Evolutionary conservation across 2,797 vertebrate species (phyloP).

Genomic region (Vespertilio murinus): DNA sequence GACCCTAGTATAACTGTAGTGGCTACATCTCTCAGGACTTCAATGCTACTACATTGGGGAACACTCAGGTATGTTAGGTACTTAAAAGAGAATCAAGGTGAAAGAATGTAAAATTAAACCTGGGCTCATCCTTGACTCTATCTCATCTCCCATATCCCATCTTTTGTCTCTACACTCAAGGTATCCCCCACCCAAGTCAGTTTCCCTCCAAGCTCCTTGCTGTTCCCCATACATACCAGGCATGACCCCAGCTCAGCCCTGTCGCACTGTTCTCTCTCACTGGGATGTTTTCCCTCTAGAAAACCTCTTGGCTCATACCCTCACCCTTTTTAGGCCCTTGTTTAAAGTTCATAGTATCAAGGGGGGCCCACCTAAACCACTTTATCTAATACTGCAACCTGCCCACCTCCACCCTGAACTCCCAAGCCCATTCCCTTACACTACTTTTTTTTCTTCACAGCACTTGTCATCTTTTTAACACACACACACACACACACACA

Average conservation of each 20-base stretch:
- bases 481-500: too few relatives aligned
- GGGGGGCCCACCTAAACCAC: neutral
- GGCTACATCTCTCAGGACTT: neutral
- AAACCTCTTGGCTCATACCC: neutral
- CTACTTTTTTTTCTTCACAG: neutral
- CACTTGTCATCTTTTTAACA: neutral
- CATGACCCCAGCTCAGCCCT: rapidly evolving
- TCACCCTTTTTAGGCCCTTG: neutral
- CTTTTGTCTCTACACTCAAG: neutral
- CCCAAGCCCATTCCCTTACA: neutral
- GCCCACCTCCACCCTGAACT: neutral
- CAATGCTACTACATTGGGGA: neutral
- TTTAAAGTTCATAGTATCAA: neutral
- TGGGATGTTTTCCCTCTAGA: neutral
- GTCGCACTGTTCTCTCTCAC: neutral
- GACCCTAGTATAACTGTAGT: too few relatives aligned
- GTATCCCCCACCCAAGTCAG: neutral
- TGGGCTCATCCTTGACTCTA: neutral
- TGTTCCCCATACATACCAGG: too few relatives aligned
- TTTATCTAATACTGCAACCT: neutral
- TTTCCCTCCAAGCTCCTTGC: neutral
- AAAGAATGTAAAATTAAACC: neutral
- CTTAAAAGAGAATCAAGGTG: neutral
- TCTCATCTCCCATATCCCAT: too few relatives aligned
- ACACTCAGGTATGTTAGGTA: neutral